phyloP scores from a whole-genome alignment of 92 coral and sea anemone genomes.

The Parazoanthus atlanticus region DNA sequence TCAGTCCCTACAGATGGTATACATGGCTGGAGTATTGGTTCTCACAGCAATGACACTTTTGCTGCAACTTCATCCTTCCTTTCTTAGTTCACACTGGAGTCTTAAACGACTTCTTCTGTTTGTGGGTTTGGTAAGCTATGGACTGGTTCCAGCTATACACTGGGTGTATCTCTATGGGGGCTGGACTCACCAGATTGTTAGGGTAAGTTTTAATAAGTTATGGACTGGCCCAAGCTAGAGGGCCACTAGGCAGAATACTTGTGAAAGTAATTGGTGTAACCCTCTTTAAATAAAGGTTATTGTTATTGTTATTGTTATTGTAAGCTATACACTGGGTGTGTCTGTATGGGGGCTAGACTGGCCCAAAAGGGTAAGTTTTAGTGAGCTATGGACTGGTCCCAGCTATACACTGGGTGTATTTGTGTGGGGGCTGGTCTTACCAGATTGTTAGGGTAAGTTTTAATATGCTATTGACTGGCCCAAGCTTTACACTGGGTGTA shows the following conservation, averaged over 20 bases:
- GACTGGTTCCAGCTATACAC: slow-evolving; percentile 81
- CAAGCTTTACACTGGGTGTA: not conserved
- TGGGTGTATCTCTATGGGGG: slow-evolving; percentile 92
- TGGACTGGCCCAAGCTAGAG: not conserved
- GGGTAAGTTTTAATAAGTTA: slow-evolving; percentile 49
- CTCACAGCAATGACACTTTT: slow-evolving; percentile 73
- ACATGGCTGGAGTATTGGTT: slow-evolving; percentile 73
- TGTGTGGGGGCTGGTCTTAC: slow-evolving; percentile 61
- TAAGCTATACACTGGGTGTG: not conserved
- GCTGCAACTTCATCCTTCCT: slow-evolving; percentile 88
- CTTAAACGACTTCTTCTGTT: slow-evolving; percentile 76
- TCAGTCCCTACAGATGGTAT: slow-evolving; percentile 72
- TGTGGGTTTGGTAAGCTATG: slow-evolving; percentile 82
- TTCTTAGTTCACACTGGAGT: slow-evolving; percentile 89
- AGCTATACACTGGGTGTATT: slow-evolving; percentile 80
- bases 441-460: slow-evolving; percentile 72
- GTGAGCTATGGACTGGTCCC: slow-evolving; percentile 90
- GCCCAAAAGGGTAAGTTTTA: no score
- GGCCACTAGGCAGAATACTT: no score
- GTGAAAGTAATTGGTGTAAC: no score
- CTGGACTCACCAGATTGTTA: slow-evolving; percentile 69
- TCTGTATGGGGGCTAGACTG: not conserved
- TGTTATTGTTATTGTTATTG: no score
- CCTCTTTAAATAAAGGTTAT: no score
- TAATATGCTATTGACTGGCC: no score